phyloP scores from a whole-genome alignment of 2,888 invertebrate genomes.

The Cheilosia pagana region DNA sequence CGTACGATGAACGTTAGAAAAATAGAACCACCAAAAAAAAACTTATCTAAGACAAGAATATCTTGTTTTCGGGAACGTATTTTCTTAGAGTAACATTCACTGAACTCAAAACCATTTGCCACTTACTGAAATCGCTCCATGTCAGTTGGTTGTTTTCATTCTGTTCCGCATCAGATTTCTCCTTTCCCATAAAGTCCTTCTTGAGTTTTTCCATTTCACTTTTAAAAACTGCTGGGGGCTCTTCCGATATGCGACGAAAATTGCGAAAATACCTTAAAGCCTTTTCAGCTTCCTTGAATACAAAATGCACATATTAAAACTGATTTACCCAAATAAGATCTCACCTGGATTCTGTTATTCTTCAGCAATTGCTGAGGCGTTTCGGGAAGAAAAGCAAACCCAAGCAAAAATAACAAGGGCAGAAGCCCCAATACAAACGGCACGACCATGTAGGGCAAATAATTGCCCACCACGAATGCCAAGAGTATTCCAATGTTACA shows the following conservation, averaged over 20 bases:
- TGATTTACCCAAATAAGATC: neutral
- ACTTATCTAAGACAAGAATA: too few species aligned
- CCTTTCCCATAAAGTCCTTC: conserved; percentile 69
- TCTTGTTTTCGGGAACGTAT: too few species aligned
- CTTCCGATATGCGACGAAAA: conserved; percentile 77
- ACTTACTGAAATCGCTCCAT: conserved; percentile 80
- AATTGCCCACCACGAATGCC: conserved; percentile 80
- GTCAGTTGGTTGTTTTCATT: conserved; percentile 69
- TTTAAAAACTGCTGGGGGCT: conserved; percentile 78
- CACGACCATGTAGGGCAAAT: conserved; percentile 78
- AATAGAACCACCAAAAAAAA: too few species aligned
- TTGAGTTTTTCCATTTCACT: conserved; percentile 80
- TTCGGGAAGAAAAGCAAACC: conserved; percentile 81
- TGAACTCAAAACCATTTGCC: neutral
- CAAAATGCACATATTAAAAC: neutral
- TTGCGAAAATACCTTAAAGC: conserved; percentile 81
- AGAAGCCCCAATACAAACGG: conserved; percentile 78
- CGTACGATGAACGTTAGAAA: too few species aligned
- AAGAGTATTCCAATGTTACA: conserved; percentile 80
- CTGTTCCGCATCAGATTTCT: conserved; percentile 29
- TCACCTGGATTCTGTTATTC: conserved; percentile 72
- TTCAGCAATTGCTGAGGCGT: conserved; percentile 81
- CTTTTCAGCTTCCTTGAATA: conserved; percentile 79
- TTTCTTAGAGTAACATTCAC: too few species aligned
- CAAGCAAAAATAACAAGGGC: conserved; percentile 77